Evolutionary conservation across 1,140 invertebrate species (phyloP), one percentile per base, ranked within the genome.

Genomic region (Helicoverpa zea): DNA sequence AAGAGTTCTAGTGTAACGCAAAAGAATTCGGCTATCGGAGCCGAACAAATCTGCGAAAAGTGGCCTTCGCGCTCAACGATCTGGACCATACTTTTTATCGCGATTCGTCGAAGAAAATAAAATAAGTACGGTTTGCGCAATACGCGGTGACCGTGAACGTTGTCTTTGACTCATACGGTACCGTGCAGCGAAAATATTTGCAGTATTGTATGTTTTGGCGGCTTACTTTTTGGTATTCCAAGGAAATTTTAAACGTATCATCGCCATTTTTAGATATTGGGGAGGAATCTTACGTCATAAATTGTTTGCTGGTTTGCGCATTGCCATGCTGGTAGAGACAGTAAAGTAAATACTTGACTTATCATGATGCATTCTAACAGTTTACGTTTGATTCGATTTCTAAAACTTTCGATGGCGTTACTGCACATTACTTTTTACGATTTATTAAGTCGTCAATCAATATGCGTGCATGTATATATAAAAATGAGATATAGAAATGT

Each of bases 101-200:
- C 61, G 61, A 73, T 51, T 78, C 66, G 66, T 51, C 12, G n/a
- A 79, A 68, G 68, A 52, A 83, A 74, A 77, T 70, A 72, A 83
- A 74, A 77, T 70, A 72, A 75, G 49, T 80, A 59, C 51, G 49
- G 23, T 82, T 79, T 82, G 52, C 58, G 78, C 78, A 83, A 80
- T 63, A 66, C 63, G 29, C 78, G 72, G 23, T 80, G 81, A 80
- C 78, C 81, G 72, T 82, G 77, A 82, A 79, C 74, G 13, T 56
- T 30, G n/a, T 61, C 61, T 64, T 77, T 73, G 79, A 80, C 79
- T 80, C 79, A 80, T 47, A 35, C 77, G 10, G 64, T 43, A 56
- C 12, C 13, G 68, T 30, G 23, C 49, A 51, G 18, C 54, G 70
- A 73, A 73, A 56, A 73, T 73, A 58, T 58, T 73, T 29, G 56